Conservation (phyloP, 2,888 invertebrate genomes). For the Melanostoma mellinum region DNA sequence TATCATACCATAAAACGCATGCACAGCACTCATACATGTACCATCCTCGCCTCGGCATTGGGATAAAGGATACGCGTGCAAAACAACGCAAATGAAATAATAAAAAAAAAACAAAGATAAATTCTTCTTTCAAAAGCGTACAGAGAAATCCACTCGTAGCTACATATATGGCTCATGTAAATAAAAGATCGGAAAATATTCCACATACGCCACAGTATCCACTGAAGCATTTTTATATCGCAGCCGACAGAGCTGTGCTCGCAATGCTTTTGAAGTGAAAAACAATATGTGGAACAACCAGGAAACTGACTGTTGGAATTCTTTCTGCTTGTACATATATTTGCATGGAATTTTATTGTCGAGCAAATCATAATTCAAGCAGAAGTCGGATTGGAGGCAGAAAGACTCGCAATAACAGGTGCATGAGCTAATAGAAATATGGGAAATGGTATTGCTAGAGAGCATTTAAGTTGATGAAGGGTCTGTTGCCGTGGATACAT, state of each 20-base stretch:
- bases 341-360: constrained; percentile 56
- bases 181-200: constrained; percentile 36
- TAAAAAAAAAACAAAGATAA: constrained; percentile 26
- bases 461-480: constrained; percentile 28
- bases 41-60: neutral
- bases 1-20: constrained; percentile 1
- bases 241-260: neutral
- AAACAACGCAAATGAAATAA: neutral
- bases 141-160: constrained; percentile 1
- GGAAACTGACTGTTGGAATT: constrained; percentile 33
- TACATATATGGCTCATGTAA: constrained; percentile 1
- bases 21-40: constrained; percentile 31
- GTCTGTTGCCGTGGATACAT: neutral
- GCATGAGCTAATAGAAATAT: constrained; percentile 36
- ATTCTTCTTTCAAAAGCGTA: neutral
- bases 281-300: constrained; percentile 11
- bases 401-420: constrained; percentile 44
- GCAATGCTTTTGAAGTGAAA: constrained; percentile 5
- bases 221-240: constrained; percentile 31
- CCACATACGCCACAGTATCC: constrained; percentile 43
- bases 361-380: constrained; percentile 53
- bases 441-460: constrained; percentile 30
- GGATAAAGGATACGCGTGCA: constrained; percentile 28
- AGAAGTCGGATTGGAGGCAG: constrained; percentile 31
- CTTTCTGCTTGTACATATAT: constrained; percentile 18